These are phyloP conservation scores for Apomyelois bistriatella DNA, from an alignment of 2,888 invertebrate species.

Conservation along the genomic window DNA sequence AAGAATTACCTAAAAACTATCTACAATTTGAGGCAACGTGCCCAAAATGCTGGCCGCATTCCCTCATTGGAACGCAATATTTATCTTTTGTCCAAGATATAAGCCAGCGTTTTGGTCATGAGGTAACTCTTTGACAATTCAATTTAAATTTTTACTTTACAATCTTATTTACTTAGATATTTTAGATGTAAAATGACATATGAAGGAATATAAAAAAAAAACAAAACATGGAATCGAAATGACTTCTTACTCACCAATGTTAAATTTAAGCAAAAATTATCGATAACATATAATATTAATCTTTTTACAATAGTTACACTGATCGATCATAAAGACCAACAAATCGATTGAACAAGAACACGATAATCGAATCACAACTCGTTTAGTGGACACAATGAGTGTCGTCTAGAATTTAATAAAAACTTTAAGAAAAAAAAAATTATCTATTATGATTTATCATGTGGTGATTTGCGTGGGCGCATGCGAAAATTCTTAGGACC, in stretches of 20 bases:
- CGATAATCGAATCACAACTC: conserved; percentile 3
- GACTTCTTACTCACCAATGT: neutral
- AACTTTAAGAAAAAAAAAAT: neutral
- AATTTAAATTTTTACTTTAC: too few relatives aligned
- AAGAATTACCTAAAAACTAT: too few relatives aligned
- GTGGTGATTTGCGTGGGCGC: conserved; percentile 3
- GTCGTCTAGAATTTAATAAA: neutral
- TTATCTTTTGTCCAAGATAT: too few relatives aligned
- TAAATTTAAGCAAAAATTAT: neutral
- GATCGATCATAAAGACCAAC: conserved; percentile 3
- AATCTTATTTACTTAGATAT: too few relatives aligned
- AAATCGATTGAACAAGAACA: conserved; percentile 4
- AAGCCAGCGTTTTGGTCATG: too few relatives aligned
- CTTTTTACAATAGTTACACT: neutral
- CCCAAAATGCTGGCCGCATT: too few relatives aligned
- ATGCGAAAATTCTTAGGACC: neutral
- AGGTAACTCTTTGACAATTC: too few relatives aligned
- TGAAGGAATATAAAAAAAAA: neutral
- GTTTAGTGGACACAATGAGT: conserved; percentile 5
- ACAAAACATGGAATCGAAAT: neutral
- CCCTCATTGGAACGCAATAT: too few relatives aligned
- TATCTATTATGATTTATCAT: conserved; percentile 1
- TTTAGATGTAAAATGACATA: too few relatives aligned
- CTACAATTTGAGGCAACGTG: too few relatives aligned
- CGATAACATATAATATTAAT: neutral